Percentiles rank a stretch among this genome's conserved stretches.
Conservation (phyloP, 2,113 vertebrate species). For the Erythrolamprus reginae region DNA sequence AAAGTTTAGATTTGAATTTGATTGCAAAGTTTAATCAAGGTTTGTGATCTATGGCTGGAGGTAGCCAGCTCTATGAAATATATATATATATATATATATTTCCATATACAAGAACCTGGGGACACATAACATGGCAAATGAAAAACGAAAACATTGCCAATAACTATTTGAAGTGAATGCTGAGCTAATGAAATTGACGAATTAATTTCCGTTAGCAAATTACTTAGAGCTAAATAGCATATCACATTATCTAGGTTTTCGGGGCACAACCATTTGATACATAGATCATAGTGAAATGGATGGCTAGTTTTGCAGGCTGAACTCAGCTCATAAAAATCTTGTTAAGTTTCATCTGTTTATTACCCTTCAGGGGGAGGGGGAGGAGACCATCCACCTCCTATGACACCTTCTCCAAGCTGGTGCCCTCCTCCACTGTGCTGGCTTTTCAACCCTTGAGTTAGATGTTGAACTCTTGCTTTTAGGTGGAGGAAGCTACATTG, state of each 20-base stretch:
- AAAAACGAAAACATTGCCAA: not conserved
- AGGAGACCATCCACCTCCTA: not conserved
- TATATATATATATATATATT: no score
- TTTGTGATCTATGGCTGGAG: constrained; percentile 27
- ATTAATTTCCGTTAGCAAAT: constrained; percentile 6
- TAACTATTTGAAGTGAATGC: constrained; percentile 5
- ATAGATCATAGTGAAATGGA: not conserved
- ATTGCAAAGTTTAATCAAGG: constrained; percentile 9
- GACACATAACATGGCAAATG: not conserved
- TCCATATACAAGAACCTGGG: constrained; percentile 11
- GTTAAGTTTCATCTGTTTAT: not conserved
- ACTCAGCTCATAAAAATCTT: not conserved
- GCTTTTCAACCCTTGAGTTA: not conserved
- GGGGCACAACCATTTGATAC: not conserved
- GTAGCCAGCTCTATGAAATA: constrained; percentile 30
- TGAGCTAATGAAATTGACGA: constrained; percentile 12
- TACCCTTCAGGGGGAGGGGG: not conserved
- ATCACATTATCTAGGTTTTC: not conserved
- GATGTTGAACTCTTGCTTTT: not conserved
- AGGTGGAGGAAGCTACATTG: not conserved
- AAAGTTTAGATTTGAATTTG: not conserved
- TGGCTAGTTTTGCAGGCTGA: not conserved
- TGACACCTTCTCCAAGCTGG: not conserved
- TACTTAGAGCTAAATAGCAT: constrained; percentile 7
- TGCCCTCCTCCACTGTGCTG: not conserved